A percentile compares a stretch with the other conserved stretches of the same genome.
Evolutionary conservation across 2,113 vertebrate genomes (phyloP).

Genomic region (Parotia lawesii): DNA sequence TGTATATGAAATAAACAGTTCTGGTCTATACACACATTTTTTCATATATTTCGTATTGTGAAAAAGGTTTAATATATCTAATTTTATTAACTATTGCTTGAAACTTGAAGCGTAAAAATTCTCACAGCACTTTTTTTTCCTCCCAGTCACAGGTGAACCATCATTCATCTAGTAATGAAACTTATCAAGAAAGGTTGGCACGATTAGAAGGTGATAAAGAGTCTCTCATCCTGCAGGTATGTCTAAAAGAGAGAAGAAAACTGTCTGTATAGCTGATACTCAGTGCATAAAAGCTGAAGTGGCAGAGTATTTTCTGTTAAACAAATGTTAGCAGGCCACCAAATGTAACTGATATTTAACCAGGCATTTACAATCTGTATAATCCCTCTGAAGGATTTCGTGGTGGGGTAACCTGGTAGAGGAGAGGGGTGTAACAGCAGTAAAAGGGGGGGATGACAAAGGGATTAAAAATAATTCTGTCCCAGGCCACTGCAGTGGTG

Average conservation of each 20-base stretch:
- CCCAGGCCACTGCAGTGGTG: not conserved
- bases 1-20: not conserved
- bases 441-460: not conserved
- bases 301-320: not conserved
- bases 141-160: conserved; percentile 81
- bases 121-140: not conserved
- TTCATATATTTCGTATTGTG: not conserved
- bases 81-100: not conserved
- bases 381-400: not conserved
- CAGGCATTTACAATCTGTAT: not conserved
- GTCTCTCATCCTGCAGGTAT: conserved; percentile 93
- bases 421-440: not conserved
- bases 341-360: not conserved
- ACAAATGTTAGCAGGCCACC: not conserved
- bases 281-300: not conserved
- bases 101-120: not conserved
- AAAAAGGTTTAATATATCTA: not conserved
- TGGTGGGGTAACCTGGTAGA: not conserved
- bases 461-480: not conserved
- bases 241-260: not conserved
- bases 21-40: not conserved
- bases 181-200: conserved; percentile 88
- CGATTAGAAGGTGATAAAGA: conserved; percentile 97
- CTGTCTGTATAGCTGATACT: not conserved
- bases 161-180: conserved; percentile 82